Evolutionary conservation across 2,797 vertebrate species (phyloP), one percentile per base, ranked within the genome.

Genomic region (Corythornis leucogaster): DNA sequence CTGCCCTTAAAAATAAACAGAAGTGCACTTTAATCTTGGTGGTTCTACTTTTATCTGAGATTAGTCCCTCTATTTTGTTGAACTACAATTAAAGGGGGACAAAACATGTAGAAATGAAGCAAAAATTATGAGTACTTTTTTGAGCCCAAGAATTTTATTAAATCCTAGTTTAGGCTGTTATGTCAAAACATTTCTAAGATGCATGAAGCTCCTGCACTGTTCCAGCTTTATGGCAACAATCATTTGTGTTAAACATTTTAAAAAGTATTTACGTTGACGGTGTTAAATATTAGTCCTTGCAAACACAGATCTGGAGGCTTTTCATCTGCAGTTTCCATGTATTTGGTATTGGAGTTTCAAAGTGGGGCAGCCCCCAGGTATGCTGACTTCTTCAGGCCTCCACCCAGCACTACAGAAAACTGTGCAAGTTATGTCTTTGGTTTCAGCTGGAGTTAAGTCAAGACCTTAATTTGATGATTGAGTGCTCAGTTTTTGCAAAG

Each of bases 1-100:
- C 43, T 84, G 93, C 91, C 95, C 95, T 96, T 97, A 95, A 97
- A 97, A 97, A 97, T 95, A 97, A 95, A 97, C 95, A 96, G 31
- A 93, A 82, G 80, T 67, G 82, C 85, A 95, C 94, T 97, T 95
- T 70, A 92, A 96, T 93, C 92, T 93, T 59, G 69, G 89, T 66
- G 69, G 84, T 96, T 82, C 90, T 91, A 94, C 95, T 97, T 97
- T 96, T 95, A 96, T 97, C 92, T 95, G 94, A 81, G 90, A 90
- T 94, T 94, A 93, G 83, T 57, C 73, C 43, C 67, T 78, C 93
- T 83, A 59, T 66, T 88, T 96, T 93, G 70, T 53, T 73, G 90
- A 95, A 87, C 55, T 82, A 94, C 90, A 95, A 81, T 93, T 95
- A 90, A 95, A 92, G 51, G 26, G 14, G 33, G 28, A 89, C 81